These are phyloP conservation scores for Psilopogon haemacephalus DNA, from an alignment of 2,113 vertebrate genomes.

Conservation along the genomic window DNA sequence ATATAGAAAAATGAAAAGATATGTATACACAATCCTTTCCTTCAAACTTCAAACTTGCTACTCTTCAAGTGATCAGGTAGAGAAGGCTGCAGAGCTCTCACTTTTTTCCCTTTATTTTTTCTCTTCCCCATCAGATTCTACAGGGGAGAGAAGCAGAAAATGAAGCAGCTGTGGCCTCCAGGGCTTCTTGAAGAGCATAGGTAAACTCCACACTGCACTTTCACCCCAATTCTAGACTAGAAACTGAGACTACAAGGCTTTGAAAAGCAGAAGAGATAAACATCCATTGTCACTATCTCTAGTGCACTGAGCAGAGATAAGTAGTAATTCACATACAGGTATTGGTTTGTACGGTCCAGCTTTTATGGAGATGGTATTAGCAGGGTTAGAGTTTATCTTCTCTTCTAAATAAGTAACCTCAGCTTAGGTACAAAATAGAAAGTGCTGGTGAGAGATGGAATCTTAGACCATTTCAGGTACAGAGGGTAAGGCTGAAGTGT, in stretches of 20 bases:
- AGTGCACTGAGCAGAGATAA: neutral
- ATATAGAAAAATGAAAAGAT: neutral
- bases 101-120: too few relatives aligned
- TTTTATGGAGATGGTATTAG: neutral
- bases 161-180: accelerated
- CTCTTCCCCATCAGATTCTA: accelerated
- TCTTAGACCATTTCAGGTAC: too few relatives aligned
- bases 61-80: accelerated
- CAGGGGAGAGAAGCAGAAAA: neutral
- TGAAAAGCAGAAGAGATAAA: neutral
- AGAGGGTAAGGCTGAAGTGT: neutral
- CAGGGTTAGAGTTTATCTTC: conserved; percentile 43
- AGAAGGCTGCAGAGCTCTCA: neutral
- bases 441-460: neutral
- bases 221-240: neutral
- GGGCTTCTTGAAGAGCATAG: accelerated
- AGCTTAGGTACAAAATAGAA: conserved; percentile 3
- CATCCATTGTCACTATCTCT: conserved; percentile 23
- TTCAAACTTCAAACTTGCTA: neutral
- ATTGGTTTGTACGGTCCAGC: neutral
- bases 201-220: neutral
- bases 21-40: neutral
- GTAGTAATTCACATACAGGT: neutral
- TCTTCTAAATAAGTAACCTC: neutral
- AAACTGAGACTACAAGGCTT: neutral